Evolutionary conservation across 2,888 invertebrate genomes (phyloP), one percentile per base, ranked within the genome.

Genomic region (Phasia obesa): DNA sequence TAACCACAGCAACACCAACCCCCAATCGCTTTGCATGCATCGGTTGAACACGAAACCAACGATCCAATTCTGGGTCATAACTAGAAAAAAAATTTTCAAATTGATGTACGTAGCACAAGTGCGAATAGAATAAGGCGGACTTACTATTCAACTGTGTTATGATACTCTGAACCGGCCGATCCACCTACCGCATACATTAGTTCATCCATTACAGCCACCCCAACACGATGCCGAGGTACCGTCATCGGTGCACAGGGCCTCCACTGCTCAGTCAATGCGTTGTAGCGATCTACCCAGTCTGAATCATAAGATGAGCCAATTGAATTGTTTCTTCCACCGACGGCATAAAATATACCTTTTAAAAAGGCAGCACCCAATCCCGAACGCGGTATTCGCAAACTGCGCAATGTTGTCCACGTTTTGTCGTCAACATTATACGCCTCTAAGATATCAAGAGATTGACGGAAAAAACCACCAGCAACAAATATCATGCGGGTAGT

Each of bases 181-280:
- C 98, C 98, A 0, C 98, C 98, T 0, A 98, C 97, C 4, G 98
- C 97, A 89, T 98, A 98, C 75, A 98, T 92, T 84, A 96, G 92
- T 25, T 96, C 97, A 88, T 98, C 98, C 94, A 98, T 96, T 11
- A 97, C 97, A n/a, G 97, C 97, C 4, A 97, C 97, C 7, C 98
- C 98, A 21, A 97, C 93, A 87, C 98, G 93, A 91, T 97, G 97
- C 60, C 98, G 92, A 0, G 97, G 95, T 57, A 95, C 95, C 13
- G 96, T 95, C 97, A 98, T 96, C 1, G 96, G 96, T 88, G 93
- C 95, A 90, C 97, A 96, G 0, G 96, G 95, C 31, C 96, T 92
- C 98, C 98, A 98, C 86, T 94, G 94, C 89, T 97, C 97, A 25
- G 94, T 94, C 31, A 95, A 93, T 0, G 98, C 97, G 92, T 97